phyloP scores from a whole-genome alignment of 2,797 vertebrate species.

The Enteromius anoplus region DNA sequence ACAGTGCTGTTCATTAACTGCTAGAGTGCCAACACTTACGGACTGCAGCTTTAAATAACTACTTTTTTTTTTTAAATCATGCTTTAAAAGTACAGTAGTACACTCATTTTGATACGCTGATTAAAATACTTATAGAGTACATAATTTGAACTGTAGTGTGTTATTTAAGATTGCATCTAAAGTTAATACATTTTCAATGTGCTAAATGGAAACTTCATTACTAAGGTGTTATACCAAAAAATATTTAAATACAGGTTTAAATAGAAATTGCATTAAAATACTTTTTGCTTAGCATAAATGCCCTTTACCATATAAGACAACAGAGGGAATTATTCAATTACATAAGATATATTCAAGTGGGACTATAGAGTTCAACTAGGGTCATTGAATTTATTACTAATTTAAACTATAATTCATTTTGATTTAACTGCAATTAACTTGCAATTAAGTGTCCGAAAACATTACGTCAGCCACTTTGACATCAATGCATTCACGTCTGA shows the following conservation, averaged over 20 bases:
- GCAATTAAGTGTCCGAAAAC: background rate
- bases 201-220: background rate
- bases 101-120: background rate
- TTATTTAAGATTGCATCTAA: background rate
- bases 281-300: background rate
- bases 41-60: too few relatives aligned
- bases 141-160: background rate
- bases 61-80: background rate
- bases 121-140: too few relatives aligned
- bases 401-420: background rate
- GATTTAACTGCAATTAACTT: background rate
- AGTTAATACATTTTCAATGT: background rate
- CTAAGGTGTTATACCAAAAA: too few relatives aligned
- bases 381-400: background rate
- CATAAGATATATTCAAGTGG: background rate
- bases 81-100: background rate
- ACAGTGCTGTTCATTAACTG: too few relatives aligned
- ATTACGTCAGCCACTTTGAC: background rate
- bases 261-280: background rate
- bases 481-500: background rate
- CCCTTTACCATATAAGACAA: background rate
- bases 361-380: background rate
- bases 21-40: too few relatives aligned
- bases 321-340: background rate
- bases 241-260: background rate